Conservation (phyloP, 2,797 vertebrate genomes). For the Myoxocephalus aenaeus region DNA sequence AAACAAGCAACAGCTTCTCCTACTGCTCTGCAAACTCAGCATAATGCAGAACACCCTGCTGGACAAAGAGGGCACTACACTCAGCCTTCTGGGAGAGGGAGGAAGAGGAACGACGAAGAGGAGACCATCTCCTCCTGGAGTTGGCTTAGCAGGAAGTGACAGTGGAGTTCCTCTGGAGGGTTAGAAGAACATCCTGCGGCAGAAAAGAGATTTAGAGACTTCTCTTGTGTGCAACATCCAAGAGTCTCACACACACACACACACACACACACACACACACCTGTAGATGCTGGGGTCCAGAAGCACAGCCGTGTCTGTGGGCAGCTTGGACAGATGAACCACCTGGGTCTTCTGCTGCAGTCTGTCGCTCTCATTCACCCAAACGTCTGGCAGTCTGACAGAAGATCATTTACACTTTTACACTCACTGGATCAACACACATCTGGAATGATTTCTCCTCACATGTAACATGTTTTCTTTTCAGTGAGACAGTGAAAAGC, state of each 20-base stretch:
- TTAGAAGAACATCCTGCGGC: slow-evolving; percentile 79
- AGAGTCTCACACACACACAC: slow-evolving; percentile 48
- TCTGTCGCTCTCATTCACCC: slow-evolving; percentile 95
- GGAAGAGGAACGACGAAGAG: not conserved
- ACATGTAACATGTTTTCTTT: not conserved
- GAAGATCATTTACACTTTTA: not conserved
- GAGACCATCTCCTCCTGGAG: slow-evolving; percentile 5
- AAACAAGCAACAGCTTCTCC: slow-evolving; percentile 47
- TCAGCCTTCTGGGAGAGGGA: slow-evolving; percentile 40
- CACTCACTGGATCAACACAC: not conserved
- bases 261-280: slow-evolving; percentile 34
- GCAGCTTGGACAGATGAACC: slow-evolving; percentile 95
- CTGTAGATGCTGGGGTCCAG: slow-evolving; percentile 96
- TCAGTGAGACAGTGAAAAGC: not conserved
- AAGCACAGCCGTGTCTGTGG: slow-evolving; percentile 94
- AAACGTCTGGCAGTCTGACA: slow-evolving; percentile 92
- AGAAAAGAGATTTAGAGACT: not conserved
- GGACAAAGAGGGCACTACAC: slow-evolving; percentile 48
- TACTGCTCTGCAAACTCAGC: slow-evolving; percentile 65
- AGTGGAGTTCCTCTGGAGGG: slow-evolving; percentile 3
- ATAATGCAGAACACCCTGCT: slow-evolving; percentile 57
- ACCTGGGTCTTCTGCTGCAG: slow-evolving; percentile 95
- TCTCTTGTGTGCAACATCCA: too few relatives aligned
- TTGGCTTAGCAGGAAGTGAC: slow-evolving; percentile 56
- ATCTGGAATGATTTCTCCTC: not conserved